Base-by-base conservation (phyloP, 1,140 invertebrate genomes). In the Dreissena polymorpha region DNA sequence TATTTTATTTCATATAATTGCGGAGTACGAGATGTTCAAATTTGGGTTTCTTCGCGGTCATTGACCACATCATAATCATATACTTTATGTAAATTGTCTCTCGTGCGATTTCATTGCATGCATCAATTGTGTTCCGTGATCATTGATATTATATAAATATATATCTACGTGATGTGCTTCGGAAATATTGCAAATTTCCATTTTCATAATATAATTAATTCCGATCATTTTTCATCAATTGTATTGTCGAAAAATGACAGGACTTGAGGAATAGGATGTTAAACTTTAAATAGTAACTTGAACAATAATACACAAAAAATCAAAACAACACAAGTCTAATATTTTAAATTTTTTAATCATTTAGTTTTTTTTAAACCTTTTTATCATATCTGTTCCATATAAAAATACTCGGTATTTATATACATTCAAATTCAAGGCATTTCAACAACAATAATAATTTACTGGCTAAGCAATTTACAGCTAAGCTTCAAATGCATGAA, bases 321-420 rank as follows among this genome's bases (percentile, higher is more conserved):
- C 16, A 21, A 50, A 7, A 63, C 10, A 64, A 23, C 51, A 68
- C 21, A 57, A 73, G 39, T 71, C 13, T 78, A 51, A 74, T 67
- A 68, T 51, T 79, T 74, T 53, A 70, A 72, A 39, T 70, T 77
- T 74, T 81, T 70, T 76, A 75, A 64, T 70, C 65, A 76, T 55
- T 65, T 29, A 29, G 53, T 39, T 77, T 76, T 76, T 79, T 74
- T 73, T 55, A 53, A 49, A 60, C 51, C 51, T 64, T 8, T 78
- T 63, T 49, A 18, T 57, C 67, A 70, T 75, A 16, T 67, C 70
- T 67, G 60, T 80, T 85, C 68, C 81, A 75, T 77, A 75, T 72
- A 83, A 83, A 72, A 84, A 80, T 76, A 75, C 69, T 57, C 76
- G 60, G n/a, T 64, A 51, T 74, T 63, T 78, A 81, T 81, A 69